Percentiles rank a stretch among this genome's conserved stretches.
Evolutionary conservation across 2,113 vertebrate genomes (phyloP).

Genomic region (Tinamus guttatus): DNA sequence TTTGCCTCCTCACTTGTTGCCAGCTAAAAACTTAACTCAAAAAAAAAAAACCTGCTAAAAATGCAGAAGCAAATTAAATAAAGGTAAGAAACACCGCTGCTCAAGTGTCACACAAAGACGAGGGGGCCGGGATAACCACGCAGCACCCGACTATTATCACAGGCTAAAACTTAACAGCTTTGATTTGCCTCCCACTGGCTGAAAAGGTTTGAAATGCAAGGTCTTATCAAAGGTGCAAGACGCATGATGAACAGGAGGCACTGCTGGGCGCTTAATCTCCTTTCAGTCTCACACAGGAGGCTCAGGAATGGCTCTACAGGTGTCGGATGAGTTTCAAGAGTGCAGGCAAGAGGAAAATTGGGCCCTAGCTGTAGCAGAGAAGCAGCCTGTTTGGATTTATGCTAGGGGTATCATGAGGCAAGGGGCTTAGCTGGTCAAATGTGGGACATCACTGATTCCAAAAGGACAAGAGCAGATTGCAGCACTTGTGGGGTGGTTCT

Average conservation of each 20-base stretch:
- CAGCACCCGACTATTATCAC: conserved; percentile 64
- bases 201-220: conserved; percentile 71
- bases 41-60: conserved; percentile 29
- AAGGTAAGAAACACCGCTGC: conserved; percentile 41
- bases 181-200: conserved; percentile 66
- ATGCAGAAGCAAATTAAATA: conserved; percentile 64
- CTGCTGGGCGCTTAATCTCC: conserved; percentile 69
- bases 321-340: not conserved
- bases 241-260: conserved; percentile 53
- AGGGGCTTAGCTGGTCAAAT: not conserved
- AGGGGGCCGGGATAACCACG: conserved; percentile 42
- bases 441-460: not conserved
- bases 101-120: conserved; percentile 12
- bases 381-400: not conserved
- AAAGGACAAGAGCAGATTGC: not conserved
- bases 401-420: not conserved
- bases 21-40: conserved; percentile 49
- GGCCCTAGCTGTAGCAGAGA: not conserved
- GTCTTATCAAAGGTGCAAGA: conserved; percentile 71
- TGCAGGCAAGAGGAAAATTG: conserved; percentile 26
- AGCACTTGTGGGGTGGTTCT: rapidly evolving
- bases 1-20: conserved; percentile 63
- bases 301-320: conserved; percentile 34
- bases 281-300: conserved; percentile 58
- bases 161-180: conserved; percentile 64